Evolutionary conservation across 2,888 invertebrate genomes (phyloP), one percentile per base, ranked within the genome.

Genomic region (Cephus sareptanus): DNA sequence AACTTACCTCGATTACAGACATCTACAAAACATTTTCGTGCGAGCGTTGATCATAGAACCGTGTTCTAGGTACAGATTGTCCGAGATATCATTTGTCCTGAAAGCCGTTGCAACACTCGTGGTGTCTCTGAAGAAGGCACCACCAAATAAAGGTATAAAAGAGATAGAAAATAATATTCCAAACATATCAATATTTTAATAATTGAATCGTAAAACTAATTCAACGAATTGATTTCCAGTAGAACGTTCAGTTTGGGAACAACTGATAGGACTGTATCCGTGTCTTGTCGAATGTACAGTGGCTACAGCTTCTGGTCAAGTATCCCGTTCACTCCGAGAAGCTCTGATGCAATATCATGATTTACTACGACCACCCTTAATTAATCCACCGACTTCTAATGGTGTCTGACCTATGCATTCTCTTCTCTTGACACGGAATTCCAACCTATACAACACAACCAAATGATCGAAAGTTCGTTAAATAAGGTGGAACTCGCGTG

Each of bases 31-130:
- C 11, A 70, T 70, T 31, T 70, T 74, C 34, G 74, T 85, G 81
- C 83, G 82, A 83, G 83, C 84, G 83, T 79, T 85, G 83, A 85
- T 83, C 86, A 89, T 87, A 85, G 80, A 82, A 85, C 83, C 84
- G 79, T 88, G 85, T 90, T 90, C 87, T 87, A 98, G 98, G 92
- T 97, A 98, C 90, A 94, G 98, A 81, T 93, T 98, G 81, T 97
- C 98, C 4, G 98, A 99, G 93, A 98, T 99, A 92, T 97, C 98
- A 75, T 98, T 98, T 92, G 98, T 98, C 35, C 92, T 99, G 77
- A 98, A 98, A 92, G 98, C 98, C 77, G 95, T 98, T 77, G 97
- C 98, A 56, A 98, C 98, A 0, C 93, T 99, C 73, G 95, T 98
- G 11, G 95, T 96, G 76, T 97, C 98, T 4, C 95, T 99, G 93